A percentile compares a stretch with the other conserved stretches of the same genome.
Evolutionary conservation across 1,140 invertebrate species (phyloP).

Genomic region (Cydia strobilella): DNA sequence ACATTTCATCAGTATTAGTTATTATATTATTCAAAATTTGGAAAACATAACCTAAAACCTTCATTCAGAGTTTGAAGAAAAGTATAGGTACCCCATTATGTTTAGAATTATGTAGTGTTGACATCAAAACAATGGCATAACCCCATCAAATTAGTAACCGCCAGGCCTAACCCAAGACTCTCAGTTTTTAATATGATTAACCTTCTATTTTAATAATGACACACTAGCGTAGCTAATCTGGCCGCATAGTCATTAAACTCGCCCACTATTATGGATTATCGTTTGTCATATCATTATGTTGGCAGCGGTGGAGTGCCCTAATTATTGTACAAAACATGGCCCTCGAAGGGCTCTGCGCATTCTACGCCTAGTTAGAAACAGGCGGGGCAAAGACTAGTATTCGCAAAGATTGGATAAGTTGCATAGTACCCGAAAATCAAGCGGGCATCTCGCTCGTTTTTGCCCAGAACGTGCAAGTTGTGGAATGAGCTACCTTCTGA

Average conservation of each 20-base stretch:
- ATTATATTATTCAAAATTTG: too few relatives aligned
- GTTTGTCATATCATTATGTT: conserved; percentile 55
- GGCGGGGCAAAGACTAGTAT: conserved; percentile 49
- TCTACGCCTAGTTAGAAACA: conserved; percentile 63
- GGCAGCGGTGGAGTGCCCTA: conserved; percentile 58
- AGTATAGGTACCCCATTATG: not conserved
- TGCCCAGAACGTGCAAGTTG: too few relatives aligned
- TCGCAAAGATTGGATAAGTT: conserved; percentile 23
- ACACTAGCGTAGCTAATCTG: conserved; percentile 34
- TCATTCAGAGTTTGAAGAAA: too few relatives aligned
- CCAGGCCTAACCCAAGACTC: not conserved
- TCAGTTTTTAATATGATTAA: conserved; percentile 25
- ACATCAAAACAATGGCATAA: not conserved
- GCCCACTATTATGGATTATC: conserved; percentile 51
- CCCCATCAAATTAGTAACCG: not conserved
- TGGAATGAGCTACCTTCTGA: too few relatives aligned
- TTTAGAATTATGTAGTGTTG: not conserved
- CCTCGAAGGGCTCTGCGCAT: conserved; percentile 53
- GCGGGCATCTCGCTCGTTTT: too few relatives aligned
- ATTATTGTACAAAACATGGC: conserved; percentile 66
- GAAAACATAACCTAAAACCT: too few relatives aligned
- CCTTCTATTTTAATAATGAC: conserved; percentile 27
- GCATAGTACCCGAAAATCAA: too few relatives aligned
- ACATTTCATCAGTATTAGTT: too few relatives aligned
- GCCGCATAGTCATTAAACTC: conserved; percentile 40